Evolutionary conservation across 2,888 invertebrate species (phyloP).

Genomic region (Agapostemon virescens): DNA sequence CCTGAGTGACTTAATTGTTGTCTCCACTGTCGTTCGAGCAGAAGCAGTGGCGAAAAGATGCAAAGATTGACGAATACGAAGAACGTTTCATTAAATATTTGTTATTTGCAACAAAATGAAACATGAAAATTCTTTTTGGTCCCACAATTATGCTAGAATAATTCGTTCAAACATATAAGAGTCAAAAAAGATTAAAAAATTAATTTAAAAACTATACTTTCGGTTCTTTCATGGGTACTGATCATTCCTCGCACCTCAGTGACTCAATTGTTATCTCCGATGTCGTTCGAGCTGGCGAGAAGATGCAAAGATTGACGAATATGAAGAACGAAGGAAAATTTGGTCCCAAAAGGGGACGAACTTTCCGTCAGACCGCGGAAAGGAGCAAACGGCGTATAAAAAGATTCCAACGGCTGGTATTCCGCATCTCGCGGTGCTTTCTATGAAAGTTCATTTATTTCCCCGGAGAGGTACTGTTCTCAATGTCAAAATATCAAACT

Average conservation of each 20-base stretch:
- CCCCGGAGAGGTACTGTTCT: not conserved
- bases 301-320: no score
- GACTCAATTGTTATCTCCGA: no score
- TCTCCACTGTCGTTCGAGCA: no score
- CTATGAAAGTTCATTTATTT: constrained; percentile 2
- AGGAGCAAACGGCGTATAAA: not conserved
- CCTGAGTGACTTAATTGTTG: no score
- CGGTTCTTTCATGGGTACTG: not conserved
- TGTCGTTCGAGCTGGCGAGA: no score
- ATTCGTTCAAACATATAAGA: no score
- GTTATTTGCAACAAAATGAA: no score
- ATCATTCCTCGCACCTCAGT: not conserved
- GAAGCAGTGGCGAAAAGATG: no score
- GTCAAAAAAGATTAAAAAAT: no score
- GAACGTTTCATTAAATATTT: no score
- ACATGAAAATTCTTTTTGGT: no score
- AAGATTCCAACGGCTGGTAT: not conserved
- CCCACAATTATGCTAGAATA: no score
- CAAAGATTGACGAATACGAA: not conserved
- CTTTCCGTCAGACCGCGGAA: not conserved
- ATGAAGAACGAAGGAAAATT: not conserved
- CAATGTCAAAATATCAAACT: not conserved
- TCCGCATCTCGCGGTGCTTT: not conserved
- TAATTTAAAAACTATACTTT: not conserved
- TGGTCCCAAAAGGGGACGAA: not conserved